Percentiles rank a stretch among this genome's conserved stretches.
Evolutionary conservation across 2,888 invertebrate species (phyloP).

Genomic region (Halictus ligatus): DNA sequence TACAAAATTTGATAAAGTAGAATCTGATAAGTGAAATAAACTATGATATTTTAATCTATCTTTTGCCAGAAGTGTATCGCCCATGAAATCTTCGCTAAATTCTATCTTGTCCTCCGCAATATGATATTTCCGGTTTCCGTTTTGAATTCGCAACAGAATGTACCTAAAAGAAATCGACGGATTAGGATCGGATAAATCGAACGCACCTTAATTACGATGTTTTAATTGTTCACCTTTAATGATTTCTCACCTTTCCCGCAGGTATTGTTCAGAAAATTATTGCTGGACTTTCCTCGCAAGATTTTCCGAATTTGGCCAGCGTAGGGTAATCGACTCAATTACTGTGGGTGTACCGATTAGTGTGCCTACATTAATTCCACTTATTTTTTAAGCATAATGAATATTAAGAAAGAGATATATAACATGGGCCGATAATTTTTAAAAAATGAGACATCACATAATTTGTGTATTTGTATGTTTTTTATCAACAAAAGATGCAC

Average conservation of each 20-base stretch:
- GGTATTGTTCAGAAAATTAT: neutral
- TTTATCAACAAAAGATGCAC: no score
- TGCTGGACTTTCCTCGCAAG: neutral
- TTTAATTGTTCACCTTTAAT: neutral
- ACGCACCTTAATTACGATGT: neutral
- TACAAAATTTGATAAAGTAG: neutral
- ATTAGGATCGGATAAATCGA: neutral
- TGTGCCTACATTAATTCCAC: no score
- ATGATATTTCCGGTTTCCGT: neutral
- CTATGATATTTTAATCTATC: neutral
- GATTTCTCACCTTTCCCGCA: neutral
- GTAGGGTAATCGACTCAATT: no score
- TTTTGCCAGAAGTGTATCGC: neutral
- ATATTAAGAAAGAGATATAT: no score
- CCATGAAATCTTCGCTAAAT: neutral
- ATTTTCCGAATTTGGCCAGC: neutral
- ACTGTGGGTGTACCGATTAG: no score
- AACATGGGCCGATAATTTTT: no score
- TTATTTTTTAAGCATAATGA: no score
- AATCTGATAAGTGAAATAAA: neutral
- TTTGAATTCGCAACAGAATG: neutral
- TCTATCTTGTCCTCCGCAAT: neutral
- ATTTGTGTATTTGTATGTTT: no score
- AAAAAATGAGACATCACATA: no score
- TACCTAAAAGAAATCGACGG: neutral